phyloP scores from a whole-genome alignment of 1,140 invertebrate species.

The Pentalonia nigronervosa region DNA sequence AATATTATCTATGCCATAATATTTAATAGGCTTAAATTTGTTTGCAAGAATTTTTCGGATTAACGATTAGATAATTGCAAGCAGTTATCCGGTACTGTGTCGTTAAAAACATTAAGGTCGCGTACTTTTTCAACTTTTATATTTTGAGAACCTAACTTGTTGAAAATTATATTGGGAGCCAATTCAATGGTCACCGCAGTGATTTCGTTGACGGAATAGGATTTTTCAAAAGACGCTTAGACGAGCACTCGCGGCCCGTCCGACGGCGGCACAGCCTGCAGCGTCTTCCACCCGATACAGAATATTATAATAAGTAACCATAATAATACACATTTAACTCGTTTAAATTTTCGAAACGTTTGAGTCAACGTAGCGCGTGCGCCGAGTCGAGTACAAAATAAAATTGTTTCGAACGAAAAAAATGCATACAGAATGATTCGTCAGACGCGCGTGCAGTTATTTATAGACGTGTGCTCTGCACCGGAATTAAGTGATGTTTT shows the following conservation, averaged over 20 bases:
- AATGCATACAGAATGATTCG: constrained; percentile 21
- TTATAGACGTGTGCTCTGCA: constrained; percentile 23
- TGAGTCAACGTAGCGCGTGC: neutral
- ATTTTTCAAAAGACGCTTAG: neutral
- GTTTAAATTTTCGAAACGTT: neutral
- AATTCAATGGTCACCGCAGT: too few species aligned
- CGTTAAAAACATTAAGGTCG: too few species aligned
- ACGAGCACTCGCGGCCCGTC: neutral
- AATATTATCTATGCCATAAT: too few species aligned
- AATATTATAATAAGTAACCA: neutral
- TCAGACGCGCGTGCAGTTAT: neutral
- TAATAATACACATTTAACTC: neutral
- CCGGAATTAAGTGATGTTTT: neutral
- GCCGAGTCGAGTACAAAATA: neutral
- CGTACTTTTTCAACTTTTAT: too few species aligned
- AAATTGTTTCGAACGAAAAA: neutral
- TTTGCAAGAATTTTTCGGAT: too few species aligned
- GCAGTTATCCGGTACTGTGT: too few species aligned
- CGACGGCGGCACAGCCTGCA: neutral
- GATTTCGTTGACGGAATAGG: too few species aligned
- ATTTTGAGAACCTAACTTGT: too few species aligned
- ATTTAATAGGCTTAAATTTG: too few species aligned
- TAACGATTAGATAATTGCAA: too few species aligned
- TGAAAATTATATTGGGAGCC: too few species aligned
- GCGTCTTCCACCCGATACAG: neutral